Evolutionary conservation across 2,113 vertebrate genomes (phyloP).

Genomic region (Pelodiscus sinensis): DNA sequence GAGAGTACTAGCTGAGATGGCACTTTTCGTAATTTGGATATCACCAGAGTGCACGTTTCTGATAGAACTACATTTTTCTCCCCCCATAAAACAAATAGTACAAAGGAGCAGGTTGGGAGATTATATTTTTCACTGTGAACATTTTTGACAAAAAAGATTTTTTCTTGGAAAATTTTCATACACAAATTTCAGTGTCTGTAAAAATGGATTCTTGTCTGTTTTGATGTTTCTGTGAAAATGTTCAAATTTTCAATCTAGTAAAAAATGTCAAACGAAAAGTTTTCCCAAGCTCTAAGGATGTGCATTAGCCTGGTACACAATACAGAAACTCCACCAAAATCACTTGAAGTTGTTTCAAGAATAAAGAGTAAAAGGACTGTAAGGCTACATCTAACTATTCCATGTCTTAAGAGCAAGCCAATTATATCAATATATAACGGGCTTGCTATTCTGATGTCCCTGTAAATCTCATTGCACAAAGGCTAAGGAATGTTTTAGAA

Average conservation of each 20-base stretch:
- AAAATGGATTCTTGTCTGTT: conserved; percentile 34
- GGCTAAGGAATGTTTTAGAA: too few relatives aligned
- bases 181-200: conserved; percentile 11
- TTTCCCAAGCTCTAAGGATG: conserved; percentile 15
- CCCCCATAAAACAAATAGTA: background rate
- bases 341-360: background rate
- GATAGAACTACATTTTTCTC: background rate
- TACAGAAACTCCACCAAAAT: background rate
- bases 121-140: background rate
- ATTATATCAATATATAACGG: too few relatives aligned
- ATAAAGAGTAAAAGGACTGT: conserved; percentile 5
- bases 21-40: background rate
- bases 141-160: background rate
- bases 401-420: too few relatives aligned
- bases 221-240: background rate
- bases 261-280: background rate
- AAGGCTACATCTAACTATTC: background rate
- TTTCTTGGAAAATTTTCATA: background rate
- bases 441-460: too few relatives aligned
- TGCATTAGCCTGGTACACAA: background rate
- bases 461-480: too few relatives aligned
- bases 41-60: background rate
- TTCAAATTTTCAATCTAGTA: background rate
- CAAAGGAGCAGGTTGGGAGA: background rate
- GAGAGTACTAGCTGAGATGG: background rate